These are phyloP conservation scores for Phalacrocorax brasilianus DNA, from an alignment of 2,113 vertebrate species.

Conservation along the genomic window DNA sequence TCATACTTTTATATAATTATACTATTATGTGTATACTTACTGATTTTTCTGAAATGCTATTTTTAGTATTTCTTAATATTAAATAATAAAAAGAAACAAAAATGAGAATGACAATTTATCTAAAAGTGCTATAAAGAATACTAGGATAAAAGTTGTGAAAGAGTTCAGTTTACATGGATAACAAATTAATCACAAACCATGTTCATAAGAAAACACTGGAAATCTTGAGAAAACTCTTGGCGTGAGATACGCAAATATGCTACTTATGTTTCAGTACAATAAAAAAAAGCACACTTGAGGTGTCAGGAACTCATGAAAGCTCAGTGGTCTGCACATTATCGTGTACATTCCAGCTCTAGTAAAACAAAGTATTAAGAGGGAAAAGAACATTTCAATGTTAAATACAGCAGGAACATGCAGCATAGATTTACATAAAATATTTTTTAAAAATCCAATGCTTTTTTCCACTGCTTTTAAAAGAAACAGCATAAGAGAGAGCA, in stretches of 20 bases:
- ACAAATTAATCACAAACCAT: neutral
- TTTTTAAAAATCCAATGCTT: neutral
- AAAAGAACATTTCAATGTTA: neutral
- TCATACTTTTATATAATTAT: neutral
- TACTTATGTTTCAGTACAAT: neutral
- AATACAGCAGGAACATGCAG: neutral
- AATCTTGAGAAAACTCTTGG: neutral
- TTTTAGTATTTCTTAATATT: neutral
- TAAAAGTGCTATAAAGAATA: neutral
- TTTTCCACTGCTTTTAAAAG: neutral
- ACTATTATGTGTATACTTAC: neutral
- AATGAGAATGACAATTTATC: neutral
- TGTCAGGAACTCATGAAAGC: neutral
- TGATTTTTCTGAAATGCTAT: neutral
- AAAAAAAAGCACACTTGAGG: neutral
- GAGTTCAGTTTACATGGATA: neutral
- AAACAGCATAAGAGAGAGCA: neutral
- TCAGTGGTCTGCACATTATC: neutral
- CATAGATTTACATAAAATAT: neutral
- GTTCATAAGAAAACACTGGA: neutral
- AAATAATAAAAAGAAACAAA: neutral
- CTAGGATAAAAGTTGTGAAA: neutral
- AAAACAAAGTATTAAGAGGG: neutral
- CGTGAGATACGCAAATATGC: neutral
- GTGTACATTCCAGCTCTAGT: neutral